phyloP scores from a whole-genome alignment of 2,113 vertebrate species.

The Mustelus asterias region DNA sequence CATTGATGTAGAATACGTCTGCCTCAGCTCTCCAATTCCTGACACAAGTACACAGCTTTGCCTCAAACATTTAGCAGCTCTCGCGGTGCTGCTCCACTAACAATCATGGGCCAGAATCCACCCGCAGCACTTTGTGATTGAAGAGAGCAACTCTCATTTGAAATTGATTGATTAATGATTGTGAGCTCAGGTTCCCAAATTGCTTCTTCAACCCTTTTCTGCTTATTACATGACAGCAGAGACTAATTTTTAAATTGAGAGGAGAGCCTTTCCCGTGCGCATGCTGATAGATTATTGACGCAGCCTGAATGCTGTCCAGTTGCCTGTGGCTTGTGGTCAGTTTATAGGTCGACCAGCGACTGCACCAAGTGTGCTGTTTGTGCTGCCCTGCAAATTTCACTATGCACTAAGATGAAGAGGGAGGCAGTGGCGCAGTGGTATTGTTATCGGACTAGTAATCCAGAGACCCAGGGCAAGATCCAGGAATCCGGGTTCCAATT shows the following conservation, averaged over 20 bases:
- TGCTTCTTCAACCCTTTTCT: neutral
- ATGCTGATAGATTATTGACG: neutral
- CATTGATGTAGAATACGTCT: neutral
- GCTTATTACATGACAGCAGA: neutral
- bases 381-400: neutral
- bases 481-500: too few species aligned
- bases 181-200: neutral
- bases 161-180: neutral
- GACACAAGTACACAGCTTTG: neutral
- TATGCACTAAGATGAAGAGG: neutral
- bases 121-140: neutral
- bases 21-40: neutral
- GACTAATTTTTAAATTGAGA: neutral
- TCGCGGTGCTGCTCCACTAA: neutral
- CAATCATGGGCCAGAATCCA: neutral
- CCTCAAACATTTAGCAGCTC: constrained; percentile 9
- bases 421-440: too few species aligned
- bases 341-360: neutral
- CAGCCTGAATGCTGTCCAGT: constrained; percentile 10
- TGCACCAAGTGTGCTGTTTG: neutral
- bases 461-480: too few species aligned
- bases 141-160: neutral
- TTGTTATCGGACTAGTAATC: too few species aligned
- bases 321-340: neutral
- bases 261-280: neutral